Evolutionary conservation across 2,888 invertebrate species (phyloP).

Genomic region (Acanthopleura granulata): DNA sequence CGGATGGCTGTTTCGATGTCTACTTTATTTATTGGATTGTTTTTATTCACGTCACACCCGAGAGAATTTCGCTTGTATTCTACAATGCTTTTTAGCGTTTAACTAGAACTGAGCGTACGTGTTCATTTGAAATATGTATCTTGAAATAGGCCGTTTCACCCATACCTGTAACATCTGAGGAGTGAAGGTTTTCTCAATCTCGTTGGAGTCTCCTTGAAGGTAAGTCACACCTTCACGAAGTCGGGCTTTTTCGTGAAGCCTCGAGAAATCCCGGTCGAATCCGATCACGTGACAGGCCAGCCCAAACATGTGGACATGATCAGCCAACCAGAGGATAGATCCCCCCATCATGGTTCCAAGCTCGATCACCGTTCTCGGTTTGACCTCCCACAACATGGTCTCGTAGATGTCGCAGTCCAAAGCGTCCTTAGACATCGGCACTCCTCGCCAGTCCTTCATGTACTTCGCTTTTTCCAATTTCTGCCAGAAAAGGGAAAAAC

Average conservation of each 20-base stretch:
- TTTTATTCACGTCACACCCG: too few relatives aligned
- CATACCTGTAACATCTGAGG: slow-evolving; percentile 6
- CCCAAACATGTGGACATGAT: slow-evolving; percentile 5
- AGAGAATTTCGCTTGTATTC: too few relatives aligned
- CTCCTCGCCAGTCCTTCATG: slow-evolving; percentile 1
- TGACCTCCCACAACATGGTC: neutral
- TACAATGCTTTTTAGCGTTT: too few relatives aligned
- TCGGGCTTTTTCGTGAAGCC: neutral
- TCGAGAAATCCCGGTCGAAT: neutral
- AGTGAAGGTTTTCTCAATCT: slow-evolving; percentile 3
- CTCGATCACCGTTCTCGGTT: neutral
- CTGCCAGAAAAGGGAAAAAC: neutral
- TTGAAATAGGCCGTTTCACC: neutral
- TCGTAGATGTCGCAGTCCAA: neutral
- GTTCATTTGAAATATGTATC: too few relatives aligned
- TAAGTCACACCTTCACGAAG: neutral
- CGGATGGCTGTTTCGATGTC: too few relatives aligned
- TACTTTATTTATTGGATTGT: too few relatives aligned
- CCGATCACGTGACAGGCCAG: neutral
- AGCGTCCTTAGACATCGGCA: neutral
- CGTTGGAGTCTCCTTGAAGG: slow-evolving; percentile 16
- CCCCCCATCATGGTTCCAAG: neutral
- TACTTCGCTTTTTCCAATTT: neutral
- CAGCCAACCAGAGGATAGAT: slow-evolving; percentile 12
- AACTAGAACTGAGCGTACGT: too few relatives aligned